Percentiles rank a stretch among this genome's conserved stretches.
Evolutionary conservation across 2,797 vertebrate species (phyloP).

Genomic region (Coccyzus lansbergi): DNA sequence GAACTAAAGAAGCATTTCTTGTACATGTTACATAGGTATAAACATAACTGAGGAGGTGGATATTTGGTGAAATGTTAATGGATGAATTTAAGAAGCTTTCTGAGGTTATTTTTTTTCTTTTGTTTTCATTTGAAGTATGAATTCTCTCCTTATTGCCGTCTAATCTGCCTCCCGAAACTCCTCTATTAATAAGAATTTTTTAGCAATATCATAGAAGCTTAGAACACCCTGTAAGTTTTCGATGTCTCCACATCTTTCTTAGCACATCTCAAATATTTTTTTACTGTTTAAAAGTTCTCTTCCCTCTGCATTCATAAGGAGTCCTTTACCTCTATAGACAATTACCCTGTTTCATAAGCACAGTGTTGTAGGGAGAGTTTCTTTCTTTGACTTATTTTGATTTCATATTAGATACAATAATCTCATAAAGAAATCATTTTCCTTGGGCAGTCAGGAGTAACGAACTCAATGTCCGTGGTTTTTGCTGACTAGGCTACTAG

Average conservation of each 20-base stretch:
- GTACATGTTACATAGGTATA: not conserved
- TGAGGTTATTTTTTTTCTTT: not conserved
- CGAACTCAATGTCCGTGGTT: not conserved
- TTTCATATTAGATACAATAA: not conserved
- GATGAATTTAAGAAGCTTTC: not conserved
- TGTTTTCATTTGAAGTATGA: not conserved
- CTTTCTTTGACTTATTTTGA: not conserved
- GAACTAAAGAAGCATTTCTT: not conserved
- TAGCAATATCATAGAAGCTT: not conserved
- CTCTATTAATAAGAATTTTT: not conserved
- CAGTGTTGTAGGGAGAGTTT: not conserved
- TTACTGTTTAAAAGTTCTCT: not conserved
- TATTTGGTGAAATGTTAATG: not conserved
- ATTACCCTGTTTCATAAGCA: not conserved
- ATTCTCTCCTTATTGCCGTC: not conserved
- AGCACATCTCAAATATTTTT: not conserved
- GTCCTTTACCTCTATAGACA: not conserved
- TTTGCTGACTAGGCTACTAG: not conserved
- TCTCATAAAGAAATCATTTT: not conserved
- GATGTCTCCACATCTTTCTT: not conserved
- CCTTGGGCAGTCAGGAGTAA: not conserved
- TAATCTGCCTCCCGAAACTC: not conserved
- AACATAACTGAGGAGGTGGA: not conserved
- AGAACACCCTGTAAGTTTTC: not conserved
- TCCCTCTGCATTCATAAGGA: not conserved